These are phyloP conservation scores for Gobionotothen gibberifrons DNA, from an alignment of 2,797 vertebrate species.

Conservation along the genomic window DNA sequence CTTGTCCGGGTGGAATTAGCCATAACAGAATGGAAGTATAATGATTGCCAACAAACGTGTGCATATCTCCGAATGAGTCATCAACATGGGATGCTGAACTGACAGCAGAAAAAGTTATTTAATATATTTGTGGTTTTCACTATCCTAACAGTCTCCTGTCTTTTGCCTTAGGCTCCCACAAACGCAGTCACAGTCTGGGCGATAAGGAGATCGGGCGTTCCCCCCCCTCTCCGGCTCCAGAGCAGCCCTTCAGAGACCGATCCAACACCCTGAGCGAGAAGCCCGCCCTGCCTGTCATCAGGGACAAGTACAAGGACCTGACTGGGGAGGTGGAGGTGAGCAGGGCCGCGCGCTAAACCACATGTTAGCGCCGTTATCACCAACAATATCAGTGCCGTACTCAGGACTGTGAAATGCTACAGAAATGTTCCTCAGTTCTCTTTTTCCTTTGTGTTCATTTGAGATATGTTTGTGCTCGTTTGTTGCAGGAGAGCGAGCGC, in stretches of 20 bases:
- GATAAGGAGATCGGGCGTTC: slow-evolving; percentile 93
- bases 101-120: background rate
- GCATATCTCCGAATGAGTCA: slow-evolving; percentile 54
- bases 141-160: too few relatives aligned
- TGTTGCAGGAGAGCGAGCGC: slow-evolving; percentile 93
- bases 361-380: background rate
- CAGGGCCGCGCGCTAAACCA: background rate
- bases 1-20: slow-evolving; percentile 61
- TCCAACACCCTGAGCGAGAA: slow-evolving; percentile 96
- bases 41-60: slow-evolving; percentile 55
- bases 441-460: slow-evolving; percentile 36
- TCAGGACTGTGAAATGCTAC: background rate
- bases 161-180: slow-evolving; percentile 90
- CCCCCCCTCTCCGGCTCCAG: slow-evolving; percentile 86
- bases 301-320: slow-evolving; percentile 99
- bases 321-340: slow-evolving; percentile 98
- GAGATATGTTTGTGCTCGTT: slow-evolving; percentile 31
- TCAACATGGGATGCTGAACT: slow-evolving; percentile 4
- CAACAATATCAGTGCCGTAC: background rate
- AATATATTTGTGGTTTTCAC: slow-evolving; percentile 10
- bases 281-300: slow-evolving; percentile 93
- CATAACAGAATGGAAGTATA: slow-evolving; percentile 36
- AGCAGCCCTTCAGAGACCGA: slow-evolving; percentile 93
- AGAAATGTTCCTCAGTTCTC: background rate
- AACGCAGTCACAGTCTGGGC: slow-evolving; percentile 96